phyloP scores from a whole-genome alignment of 1,140 invertebrate species.

The Drosophila sucinea region DNA sequence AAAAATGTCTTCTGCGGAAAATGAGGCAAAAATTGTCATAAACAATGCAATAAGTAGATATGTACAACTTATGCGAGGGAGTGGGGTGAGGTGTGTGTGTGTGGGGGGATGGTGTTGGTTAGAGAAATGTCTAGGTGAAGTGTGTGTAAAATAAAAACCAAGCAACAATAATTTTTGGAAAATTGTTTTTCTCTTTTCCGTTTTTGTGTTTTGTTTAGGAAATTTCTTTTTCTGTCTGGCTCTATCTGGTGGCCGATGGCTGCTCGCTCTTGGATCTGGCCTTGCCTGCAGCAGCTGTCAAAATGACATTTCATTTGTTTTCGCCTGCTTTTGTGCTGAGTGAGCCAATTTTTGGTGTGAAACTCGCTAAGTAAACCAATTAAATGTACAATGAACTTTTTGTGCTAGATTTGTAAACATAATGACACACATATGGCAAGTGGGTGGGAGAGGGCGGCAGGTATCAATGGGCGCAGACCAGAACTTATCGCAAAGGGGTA shows the following conservation, averaged over 20 bases:
- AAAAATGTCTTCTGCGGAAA: conserved; percentile 79
- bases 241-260: not conserved
- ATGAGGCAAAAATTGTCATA: conserved; percentile 76
- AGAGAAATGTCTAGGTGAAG: conserved; percentile 10
- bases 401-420: conserved; percentile 16
- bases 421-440: not conserved
- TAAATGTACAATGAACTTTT: conserved; percentile 60
- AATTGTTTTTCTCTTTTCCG: conserved; percentile 11
- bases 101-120: conserved; percentile 24
- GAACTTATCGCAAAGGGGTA: no score
- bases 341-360: conserved; percentile 40
- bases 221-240: conserved; percentile 7
- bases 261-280: not conserved
- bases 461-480: no score
- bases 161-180: conserved; percentile 10
- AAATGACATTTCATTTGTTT: conserved; percentile 23
- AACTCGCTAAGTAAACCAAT: conserved; percentile 42
- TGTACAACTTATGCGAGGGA: conserved; percentile 46
- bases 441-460: no score
- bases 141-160: conserved; percentile 3
- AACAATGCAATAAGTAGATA: conserved; percentile 60
- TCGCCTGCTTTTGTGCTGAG: conserved; percentile 7
- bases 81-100: conserved; percentile 74
- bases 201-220: conserved; percentile 1
- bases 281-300: conserved; percentile 52